Percentiles rank a stretch among this genome's conserved stretches.
Evolutionary conservation across 2,888 invertebrate species (phyloP).

Genomic region (Mimas tiliae): DNA sequence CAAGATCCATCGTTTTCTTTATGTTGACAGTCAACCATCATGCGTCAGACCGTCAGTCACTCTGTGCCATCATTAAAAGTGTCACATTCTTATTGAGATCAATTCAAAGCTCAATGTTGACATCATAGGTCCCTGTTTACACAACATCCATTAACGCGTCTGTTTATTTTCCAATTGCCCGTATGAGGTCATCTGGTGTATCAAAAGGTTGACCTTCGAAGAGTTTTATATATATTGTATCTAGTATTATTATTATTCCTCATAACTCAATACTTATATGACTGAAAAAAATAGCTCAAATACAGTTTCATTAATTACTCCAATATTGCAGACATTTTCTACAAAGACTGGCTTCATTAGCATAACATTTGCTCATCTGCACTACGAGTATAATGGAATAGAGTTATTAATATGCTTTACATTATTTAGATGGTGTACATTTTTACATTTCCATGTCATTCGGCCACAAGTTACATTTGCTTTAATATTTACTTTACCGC

Average conservation of each 20-base stretch:
- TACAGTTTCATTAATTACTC: background rate
- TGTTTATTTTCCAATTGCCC: slow-evolving; percentile 47
- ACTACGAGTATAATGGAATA: background rate
- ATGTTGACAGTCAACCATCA: background rate
- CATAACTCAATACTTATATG: background rate
- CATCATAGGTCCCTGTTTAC: slow-evolving; percentile 55
- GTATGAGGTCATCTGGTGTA: slow-evolving; percentile 49
- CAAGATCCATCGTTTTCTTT: background rate
- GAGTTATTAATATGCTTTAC: background rate
- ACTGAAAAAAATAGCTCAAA: background rate
- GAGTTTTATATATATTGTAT: background rate
- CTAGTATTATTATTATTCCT: too few relatives aligned
- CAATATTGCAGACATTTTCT: background rate
- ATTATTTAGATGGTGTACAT: background rate
- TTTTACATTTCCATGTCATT: slow-evolving; percentile 1
- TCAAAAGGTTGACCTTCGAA: slow-evolving; percentile 30
- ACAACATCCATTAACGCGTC: slow-evolving; percentile 51
- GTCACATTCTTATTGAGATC: slow-evolving; percentile 61
- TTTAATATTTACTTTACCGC: background rate
- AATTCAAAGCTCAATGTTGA: slow-evolving; percentile 55
- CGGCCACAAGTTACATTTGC: slow-evolving; percentile 14
- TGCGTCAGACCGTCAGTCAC: background rate
- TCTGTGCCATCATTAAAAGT: slow-evolving; percentile 36
- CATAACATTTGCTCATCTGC: background rate
- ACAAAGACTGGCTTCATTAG: background rate